Evolutionary conservation across 2,888 invertebrate genomes (phyloP), one percentile per base, ranked within the genome.

Genomic region (Odontothrips loti): DNA sequence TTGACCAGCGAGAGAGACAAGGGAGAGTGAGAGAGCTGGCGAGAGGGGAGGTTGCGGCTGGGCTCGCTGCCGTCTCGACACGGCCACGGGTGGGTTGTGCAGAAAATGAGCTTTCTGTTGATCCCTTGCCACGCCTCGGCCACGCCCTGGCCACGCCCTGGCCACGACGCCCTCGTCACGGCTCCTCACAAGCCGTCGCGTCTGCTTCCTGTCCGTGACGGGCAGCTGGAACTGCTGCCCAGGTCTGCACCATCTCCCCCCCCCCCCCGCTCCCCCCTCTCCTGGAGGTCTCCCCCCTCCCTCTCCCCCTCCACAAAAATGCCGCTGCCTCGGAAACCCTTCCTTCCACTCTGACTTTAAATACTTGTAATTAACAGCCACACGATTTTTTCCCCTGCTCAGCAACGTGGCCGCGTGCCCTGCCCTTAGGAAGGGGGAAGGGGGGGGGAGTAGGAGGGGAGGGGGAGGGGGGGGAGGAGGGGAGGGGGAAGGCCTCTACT

Each of bases 61-160:
- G 17, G 12, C 58, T 20, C 20, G 20, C 58, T 6, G 6, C 51
- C 51, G 9, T 6, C 34, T 43, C 34, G 34, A 43, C 34, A 43
- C 58, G 20, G 58, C 58, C 68, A 68, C 68, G 68, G 68, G 27
- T 75, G 11, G 68, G 27, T 75, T 23, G 68, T 27, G 23, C 23
- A 11, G 68, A 75, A 27, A 75, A 75, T 75, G 68, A 75, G 68
- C 68, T 75, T 75, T 75, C 68, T 23, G 23, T 75, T 75, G 68
- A 75, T 75, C 68, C 68, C 23, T 12, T 23, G 9, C 68, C 68
- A 11, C 23, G 68, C 12, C 27, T 27, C 12, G 68, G 12, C 68
- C 68, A 27, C 68, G 1, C 68, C 51, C 3, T 23, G 23, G 68
- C 68, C 68, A 11, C 68, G 68, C 23, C 63, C 20, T 11, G 20